Conservation (phyloP, 2,113 vertebrate genomes). For the Gila orcuttii region DNA sequence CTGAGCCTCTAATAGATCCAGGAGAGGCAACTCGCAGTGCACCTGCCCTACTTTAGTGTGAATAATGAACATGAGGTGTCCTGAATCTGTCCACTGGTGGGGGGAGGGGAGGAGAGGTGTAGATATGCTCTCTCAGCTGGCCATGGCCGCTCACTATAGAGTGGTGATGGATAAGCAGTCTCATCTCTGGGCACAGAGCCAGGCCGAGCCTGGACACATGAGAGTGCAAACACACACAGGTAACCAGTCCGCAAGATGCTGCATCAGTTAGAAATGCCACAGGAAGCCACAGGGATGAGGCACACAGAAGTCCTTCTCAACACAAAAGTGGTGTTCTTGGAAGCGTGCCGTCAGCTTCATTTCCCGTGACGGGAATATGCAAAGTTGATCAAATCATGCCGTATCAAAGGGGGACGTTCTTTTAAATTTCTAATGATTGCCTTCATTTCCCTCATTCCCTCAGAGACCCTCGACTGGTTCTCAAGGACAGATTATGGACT, state of each 20-base stretch:
- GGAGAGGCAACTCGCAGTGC: slow-evolving; percentile 61
- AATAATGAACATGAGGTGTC: slow-evolving; percentile 77
- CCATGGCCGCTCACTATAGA: not conserved
- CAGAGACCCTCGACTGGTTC: not conserved
- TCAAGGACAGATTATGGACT: slow-evolving; percentile 28
- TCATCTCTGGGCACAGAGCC: slow-evolving; percentile 43
- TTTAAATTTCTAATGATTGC: slow-evolving; percentile 26
- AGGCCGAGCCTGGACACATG: slow-evolving; percentile 32
- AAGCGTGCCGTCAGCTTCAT: not conserved
- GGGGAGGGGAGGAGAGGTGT: slow-evolving; percentile 28
- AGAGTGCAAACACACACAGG: slow-evolving; percentile 19
- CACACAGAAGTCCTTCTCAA: not conserved
- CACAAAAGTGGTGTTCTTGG: not conserved
- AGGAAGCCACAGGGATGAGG: not conserved
- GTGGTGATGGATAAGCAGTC: slow-evolving; percentile 51
- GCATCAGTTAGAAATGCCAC: not conserved
- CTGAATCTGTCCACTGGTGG: slow-evolving; percentile 71
- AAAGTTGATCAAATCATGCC: slow-evolving; percentile 31
- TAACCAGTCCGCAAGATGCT: slow-evolving; percentile 32
- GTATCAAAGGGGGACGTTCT: not conserved
- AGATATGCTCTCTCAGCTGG: slow-evolving; percentile 47
- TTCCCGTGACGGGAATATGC: not conserved
- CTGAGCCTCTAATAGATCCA: slow-evolving; percentile 38
- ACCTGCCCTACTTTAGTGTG: slow-evolving; percentile 76
- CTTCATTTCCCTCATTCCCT: slow-evolving; percentile 12